Evolutionary conservation across 2,113 vertebrate genomes (phyloP).

Genomic region (Rhegmatorhina hoffmannsi): DNA sequence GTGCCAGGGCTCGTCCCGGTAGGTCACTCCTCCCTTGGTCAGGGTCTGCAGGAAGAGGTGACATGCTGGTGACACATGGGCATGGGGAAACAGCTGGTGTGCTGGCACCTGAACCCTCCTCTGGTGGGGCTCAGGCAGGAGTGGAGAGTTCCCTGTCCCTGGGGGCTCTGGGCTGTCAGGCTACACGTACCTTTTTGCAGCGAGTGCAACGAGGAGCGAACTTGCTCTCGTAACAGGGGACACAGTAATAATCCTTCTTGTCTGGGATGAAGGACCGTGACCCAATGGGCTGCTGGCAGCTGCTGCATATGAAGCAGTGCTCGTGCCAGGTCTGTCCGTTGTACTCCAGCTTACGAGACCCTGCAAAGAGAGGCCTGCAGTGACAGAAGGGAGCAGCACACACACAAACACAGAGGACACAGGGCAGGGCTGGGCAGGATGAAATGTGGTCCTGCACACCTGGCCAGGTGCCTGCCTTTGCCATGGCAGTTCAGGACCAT

Average conservation of each 20-base stretch:
- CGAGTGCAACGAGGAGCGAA: conserved; percentile 95
- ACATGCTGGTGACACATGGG: not conserved
- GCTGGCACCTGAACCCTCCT: not conserved
- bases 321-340: conserved; percentile 96
- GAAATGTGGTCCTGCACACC: not conserved
- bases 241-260: conserved; percentile 96
- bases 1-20: conserved; percentile 97
- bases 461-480: not conserved
- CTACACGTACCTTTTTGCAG: conserved; percentile 89
- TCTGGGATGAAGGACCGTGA: conserved; percentile 98
- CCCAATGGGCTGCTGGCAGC: conserved; percentile 95
- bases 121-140: not conserved
- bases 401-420: rapidly evolving
- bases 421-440: not conserved
- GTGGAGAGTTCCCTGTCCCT: not conserved
- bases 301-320: conserved; percentile 94
- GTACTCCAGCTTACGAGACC: conserved; percentile 96
- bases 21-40: conserved; percentile 97
- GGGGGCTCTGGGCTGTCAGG: not conserved
- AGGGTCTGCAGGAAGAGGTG: conserved; percentile 79
- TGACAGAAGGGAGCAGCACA: not conserved
- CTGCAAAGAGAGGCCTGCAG: conserved; percentile 71
- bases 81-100: rapidly evolving
- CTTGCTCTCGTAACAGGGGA: conserved; percentile 97
- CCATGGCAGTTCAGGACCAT: rapidly evolving